Evolutionary conservation across 2,797 vertebrate species (phyloP).

Genomic region (Oreochromis grahami): DNA sequence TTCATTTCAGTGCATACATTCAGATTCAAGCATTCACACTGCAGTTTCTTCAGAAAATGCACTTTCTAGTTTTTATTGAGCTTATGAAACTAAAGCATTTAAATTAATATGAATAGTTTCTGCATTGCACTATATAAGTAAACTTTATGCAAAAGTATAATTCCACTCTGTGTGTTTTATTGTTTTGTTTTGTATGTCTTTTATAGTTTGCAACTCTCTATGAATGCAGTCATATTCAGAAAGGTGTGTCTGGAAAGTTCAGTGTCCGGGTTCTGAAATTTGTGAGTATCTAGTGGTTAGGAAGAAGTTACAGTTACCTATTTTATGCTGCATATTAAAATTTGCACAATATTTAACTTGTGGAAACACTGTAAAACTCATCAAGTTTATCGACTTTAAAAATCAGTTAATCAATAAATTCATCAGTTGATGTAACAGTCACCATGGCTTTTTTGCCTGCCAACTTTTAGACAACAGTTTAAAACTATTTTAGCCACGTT

Average conservation of each 20-base stretch:
- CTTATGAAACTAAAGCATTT: background rate
- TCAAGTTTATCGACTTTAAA: background rate
- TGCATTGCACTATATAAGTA: background rate
- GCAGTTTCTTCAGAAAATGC: no score
- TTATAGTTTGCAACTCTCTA: background rate
- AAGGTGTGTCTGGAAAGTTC: background rate
- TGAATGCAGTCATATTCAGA: background rate
- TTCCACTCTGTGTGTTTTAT: background rate
- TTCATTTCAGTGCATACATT: no score
- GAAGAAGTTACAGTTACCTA: accelerated
- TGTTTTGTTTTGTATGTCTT: background rate
- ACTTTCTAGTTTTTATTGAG: background rate
- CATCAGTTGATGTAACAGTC: background rate
- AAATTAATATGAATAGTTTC: background rate
- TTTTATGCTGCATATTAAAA: background rate
- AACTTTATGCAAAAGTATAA: background rate
- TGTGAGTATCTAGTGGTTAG: background rate
- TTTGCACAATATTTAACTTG: background rate
- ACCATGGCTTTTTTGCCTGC: background rate
- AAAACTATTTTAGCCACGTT: background rate
- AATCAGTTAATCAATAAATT: background rate
- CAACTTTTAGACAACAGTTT: background rate
- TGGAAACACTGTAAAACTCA: background rate
- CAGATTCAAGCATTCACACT: no score
- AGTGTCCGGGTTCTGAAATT: background rate